Base-by-base conservation (phyloP, 2,888 invertebrate genomes). In the Hydrotaea cyrtoneurina region DNA sequence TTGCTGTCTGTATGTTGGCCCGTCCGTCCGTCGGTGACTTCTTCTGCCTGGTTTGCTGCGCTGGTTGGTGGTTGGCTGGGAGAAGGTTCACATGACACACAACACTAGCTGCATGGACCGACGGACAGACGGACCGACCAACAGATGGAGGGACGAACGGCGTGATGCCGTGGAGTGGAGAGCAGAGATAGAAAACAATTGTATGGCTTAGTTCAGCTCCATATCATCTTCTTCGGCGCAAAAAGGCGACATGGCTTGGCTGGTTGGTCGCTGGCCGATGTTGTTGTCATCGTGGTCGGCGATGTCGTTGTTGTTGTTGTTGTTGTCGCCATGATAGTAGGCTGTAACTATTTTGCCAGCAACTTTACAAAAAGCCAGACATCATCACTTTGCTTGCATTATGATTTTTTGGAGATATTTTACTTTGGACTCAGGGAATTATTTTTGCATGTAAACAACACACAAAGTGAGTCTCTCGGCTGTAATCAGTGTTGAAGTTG, bases 71-170 rank as follows among this genome's bases (percentile, higher is more conserved):
- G 31, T 84, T 64, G 59, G 81, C 66, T 85, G 82, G 82, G 86
- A 85, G 86, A 87, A 86, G 86, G 86, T 87, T 86, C 80, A 88
- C 80, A 87, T 81, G 85, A 50, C 83, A 78, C 80, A 86, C 83
- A 86, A 59, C 73, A 82, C 43, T 53, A 69, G 66, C 74, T 26
- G 57, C 3, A 43, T 21, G 53, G 75, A 72, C 72, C 50, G 53
- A 39, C 50, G 23, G 11, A 23, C 39, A 10, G 39, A 39, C 39
- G 2, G 13, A 11, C 39, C 7, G 39, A 39, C 39, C 1, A 10
- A 11, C 10, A 23, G 55, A n/a, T 23, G 36, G 50, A 19, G 36
- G 21, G 15, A 59, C 50, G 31, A 39, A 50, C 39, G 17, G 10
- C 21, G 17, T 36, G 26, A 57, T n/a, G 8, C 23, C 43, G 53